Evolutionary conservation across 2,888 invertebrate species (phyloP).

Genomic region (Coremacera marginata): DNA sequence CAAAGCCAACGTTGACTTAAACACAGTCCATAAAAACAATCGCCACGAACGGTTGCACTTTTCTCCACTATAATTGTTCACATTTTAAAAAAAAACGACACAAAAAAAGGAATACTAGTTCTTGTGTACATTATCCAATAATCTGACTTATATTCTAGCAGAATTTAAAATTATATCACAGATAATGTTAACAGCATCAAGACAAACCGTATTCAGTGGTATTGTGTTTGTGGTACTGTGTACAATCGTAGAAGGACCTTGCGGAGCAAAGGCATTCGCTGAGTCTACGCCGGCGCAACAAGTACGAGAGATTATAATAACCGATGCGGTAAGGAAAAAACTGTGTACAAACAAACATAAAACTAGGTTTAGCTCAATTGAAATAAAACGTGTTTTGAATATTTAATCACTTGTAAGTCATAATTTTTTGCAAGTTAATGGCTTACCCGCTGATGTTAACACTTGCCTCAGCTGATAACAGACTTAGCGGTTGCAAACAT

Average conservation of each 20-base stretch:
- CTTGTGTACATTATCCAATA: not conserved
- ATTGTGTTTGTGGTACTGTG: not conserved
- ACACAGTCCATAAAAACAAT: slow-evolving; percentile 62
- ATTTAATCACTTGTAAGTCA: slow-evolving; percentile 23
- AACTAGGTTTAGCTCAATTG: not conserved
- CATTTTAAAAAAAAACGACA: not conserved
- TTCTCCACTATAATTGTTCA: not conserved
- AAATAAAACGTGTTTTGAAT: slow-evolving; percentile 17
- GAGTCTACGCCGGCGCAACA: slow-evolving; percentile 46
- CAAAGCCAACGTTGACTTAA: slow-evolving; percentile 49
- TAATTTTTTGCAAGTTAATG: not conserved
- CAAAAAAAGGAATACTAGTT: not conserved
- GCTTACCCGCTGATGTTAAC: too few relatives aligned
- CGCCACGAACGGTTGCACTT: slow-evolving; percentile 58
- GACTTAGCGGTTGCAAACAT: too few relatives aligned
- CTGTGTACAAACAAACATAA: not conserved
- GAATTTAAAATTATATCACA: not conserved
- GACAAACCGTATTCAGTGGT: not conserved
- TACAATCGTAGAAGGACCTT: slow-evolving; percentile 37
- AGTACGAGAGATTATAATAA: slow-evolving; percentile 65
- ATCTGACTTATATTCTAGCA: not conserved
- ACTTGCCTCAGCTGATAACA: too few relatives aligned
- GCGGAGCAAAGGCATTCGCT: slow-evolving; percentile 45
- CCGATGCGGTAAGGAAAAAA: slow-evolving; percentile 65
- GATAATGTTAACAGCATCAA: not conserved